Base-by-base conservation (phyloP, 2,113 vertebrate species). In the Galbula dea region DNA sequence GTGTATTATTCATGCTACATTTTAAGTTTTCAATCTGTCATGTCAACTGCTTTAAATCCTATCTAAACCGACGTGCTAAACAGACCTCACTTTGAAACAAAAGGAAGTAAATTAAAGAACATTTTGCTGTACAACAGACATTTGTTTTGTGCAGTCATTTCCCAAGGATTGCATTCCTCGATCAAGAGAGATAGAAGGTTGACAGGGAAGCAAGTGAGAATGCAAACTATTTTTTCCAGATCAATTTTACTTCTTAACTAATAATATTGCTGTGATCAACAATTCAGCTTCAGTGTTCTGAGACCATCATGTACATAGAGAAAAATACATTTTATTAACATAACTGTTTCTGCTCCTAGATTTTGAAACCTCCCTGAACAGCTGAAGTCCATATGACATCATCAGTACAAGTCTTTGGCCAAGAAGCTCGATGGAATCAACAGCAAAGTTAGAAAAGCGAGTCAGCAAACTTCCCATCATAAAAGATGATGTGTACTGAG, bases 1-100 rank as follows among this genome's bases (percentile, higher is more conserved):
- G 87, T 92, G 92, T 96, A 95, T 96, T 96, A 94, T 97, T 97
- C 87, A 96, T 88, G 93, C 95, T 94, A 82, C 88, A 83, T 96
- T 93, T 95, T 94, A 94, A 86, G 65, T 94, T 97, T 97, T 95
- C 81, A 96, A 79, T 93, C 85, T 96, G 65, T 91, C 95, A 94
- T 94, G 91, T 96, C 93, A 95, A 91, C 51, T 94, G 63, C 68
- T 78, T 94, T 89, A 96, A 97, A 96, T 87, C 88, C 89, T 77
- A 89, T 86, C 85, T 94, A 93, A 55, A 93, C 52, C 46, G 37
- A 84, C 90, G 58, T 90, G 86, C 67, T 97, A 79, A 93, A 91
- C 61, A 96, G 88, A 95, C 87, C 43, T 92, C 48, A 96, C 27
- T 95, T 96, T 97, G 80, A 90, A 75, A 93, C 58, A 94, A 94